A percentile compares a stretch with the other conserved stretches of the same genome.
Conservation (phyloP, 2,888 invertebrate species). For the Hirtodrosophila cameraria region DNA sequence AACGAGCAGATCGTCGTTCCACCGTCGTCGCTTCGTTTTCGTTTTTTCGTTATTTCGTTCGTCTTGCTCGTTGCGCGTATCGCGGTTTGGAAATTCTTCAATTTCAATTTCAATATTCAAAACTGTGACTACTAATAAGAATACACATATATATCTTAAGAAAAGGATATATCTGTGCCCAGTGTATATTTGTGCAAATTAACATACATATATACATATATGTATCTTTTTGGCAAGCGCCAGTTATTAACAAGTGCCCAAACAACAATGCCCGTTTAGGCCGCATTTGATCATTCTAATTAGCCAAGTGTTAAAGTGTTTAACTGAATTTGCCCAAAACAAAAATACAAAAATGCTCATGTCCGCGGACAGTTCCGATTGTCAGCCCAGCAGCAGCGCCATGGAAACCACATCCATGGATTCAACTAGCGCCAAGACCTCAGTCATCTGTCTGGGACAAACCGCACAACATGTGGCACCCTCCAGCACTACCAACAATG, state of each 20-base stretch:
- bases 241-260: constrained; percentile 25
- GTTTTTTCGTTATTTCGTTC: constrained; percentile 10
- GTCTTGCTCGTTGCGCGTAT: constrained; percentile 16
- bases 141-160: background rate
- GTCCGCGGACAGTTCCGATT: constrained; percentile 84
- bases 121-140: constrained; percentile 27
- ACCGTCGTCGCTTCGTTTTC: constrained; percentile 38
- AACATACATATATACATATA: constrained; percentile 12
- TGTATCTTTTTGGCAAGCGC: constrained; percentile 20
- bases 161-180: constrained; percentile 12
- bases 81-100: constrained; percentile 14
- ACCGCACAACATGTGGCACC: constrained; percentile 41
- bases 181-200: constrained; percentile 20
- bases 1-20: constrained; percentile 80
- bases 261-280: constrained; percentile 54
- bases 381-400: constrained; percentile 80
- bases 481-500: constrained; percentile 64
- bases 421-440: constrained; percentile 65
- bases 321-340: background rate
- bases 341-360: constrained; percentile 82
- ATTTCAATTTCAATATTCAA: constrained; percentile 2
- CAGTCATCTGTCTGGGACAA: constrained; percentile 78
- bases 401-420: constrained; percentile 40
- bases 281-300: constrained; percentile 4
- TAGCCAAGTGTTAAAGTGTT: constrained; percentile 34